These are phyloP conservation scores for Apodemia hepburni DNA, from an alignment of 2,888 invertebrate genomes.

Conservation along the genomic window DNA sequence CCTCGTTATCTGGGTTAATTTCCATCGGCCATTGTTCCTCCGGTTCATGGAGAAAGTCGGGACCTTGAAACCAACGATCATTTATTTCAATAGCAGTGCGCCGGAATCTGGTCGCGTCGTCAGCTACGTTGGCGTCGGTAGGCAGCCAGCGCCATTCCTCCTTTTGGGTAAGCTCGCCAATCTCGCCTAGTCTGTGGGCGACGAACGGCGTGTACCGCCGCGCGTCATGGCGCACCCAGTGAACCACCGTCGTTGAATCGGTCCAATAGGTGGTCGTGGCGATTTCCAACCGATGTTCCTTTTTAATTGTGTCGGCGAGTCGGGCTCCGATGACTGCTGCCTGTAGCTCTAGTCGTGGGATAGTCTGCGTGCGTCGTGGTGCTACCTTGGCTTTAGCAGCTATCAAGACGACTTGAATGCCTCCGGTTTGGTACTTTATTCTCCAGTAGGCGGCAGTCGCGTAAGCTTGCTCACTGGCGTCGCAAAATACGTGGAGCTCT, in stretches of 20 bases:
- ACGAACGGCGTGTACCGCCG: not conserved
- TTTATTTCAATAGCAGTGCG: not conserved
- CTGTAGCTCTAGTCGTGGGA: conserved; percentile 29
- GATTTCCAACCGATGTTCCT: not conserved
- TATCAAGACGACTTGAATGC: conserved; percentile 28
- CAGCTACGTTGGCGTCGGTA: conserved; percentile 16
- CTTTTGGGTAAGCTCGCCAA: not conserved
- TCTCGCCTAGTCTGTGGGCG: not conserved
- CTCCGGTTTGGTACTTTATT: conserved; percentile 21
- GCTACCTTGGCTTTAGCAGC: conserved; percentile 26
- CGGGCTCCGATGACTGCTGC: conserved; percentile 21
- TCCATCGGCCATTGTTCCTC: conserved; percentile 14
- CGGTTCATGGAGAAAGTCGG: not conserved
- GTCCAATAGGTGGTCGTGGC: not conserved
- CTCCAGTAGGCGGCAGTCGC: conserved; percentile 30
- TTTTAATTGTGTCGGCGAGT: conserved; percentile 15
- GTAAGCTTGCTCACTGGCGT: not conserved
- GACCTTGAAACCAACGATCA: conserved; percentile 19
- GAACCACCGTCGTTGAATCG: not conserved
- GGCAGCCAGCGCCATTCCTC: not conserved
- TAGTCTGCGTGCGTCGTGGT: conserved; percentile 17
- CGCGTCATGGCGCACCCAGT: not conserved
- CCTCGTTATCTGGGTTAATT: not conserved
- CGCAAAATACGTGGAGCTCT: not conserved
- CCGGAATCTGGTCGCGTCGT: conserved; percentile 16